Base-by-base conservation (phyloP, 35 echinoderm and acorn worm genomes). In the Amphiura filiformis region DNA sequence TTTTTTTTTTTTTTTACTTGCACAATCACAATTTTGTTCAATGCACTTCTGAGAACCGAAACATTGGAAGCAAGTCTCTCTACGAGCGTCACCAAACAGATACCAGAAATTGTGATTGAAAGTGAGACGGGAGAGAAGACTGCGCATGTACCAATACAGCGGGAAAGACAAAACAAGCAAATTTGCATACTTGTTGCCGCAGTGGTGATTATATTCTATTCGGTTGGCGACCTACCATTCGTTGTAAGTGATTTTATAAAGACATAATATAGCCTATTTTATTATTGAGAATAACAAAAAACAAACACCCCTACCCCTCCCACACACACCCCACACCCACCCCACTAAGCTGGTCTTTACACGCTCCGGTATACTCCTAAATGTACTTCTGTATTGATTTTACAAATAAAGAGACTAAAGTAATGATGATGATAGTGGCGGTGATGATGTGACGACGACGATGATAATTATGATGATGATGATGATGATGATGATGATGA, bases 21-120 rank as follows among this genome's bases (percentile, higher is more conserved):
- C 37, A 80, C 92, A 15, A 52, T 80, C 5, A 89, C 94, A n/a
- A 96, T 96, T 75, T 32, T 92, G 26, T 64, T 86, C 32, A 89
- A 96, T 36, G 40, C 91, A 0, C 44, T 41, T 2, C 88, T 81
- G 32, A 47, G 40, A 22, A 41, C 78, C 28, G 52, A 78, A 17
- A 32, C 88, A 32, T 75, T 95, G 30, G 86, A 85, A 32, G 89
- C 40, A 76, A 13, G 61, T 0, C 76, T 38, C 0, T 77, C 36
- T 37, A 78, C 86, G 34, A 84, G 80, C 37, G 77, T 65, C 31
- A 96, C 92, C 77, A 70, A 88, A 31, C 76, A 70, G 13, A 86
- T 92, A 28, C 94, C 94, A 13, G 90, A 96, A 79, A 92, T 96
- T 57, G 90, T 96, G 17, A 91, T 96, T n/a, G 90, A 96, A 76